Conservation (phyloP, 2,113 vertebrate species). For the Circaetus gallicus region DNA sequence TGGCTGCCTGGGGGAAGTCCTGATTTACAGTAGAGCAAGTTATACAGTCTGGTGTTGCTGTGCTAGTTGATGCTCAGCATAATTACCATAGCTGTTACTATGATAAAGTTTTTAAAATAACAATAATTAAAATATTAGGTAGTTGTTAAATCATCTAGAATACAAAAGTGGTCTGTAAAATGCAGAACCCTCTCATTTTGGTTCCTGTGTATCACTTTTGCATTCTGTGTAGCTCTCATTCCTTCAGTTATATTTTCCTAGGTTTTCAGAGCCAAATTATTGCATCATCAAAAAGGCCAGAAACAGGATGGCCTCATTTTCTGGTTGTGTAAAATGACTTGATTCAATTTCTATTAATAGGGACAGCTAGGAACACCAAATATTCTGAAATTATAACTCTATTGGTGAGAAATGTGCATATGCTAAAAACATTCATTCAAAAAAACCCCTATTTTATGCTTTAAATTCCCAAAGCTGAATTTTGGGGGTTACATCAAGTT, state of each 20-base stretch:
- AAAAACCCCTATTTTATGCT: neutral
- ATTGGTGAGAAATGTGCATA: neutral
- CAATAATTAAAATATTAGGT: neutral
- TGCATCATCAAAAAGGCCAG: neutral
- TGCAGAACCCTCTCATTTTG: neutral
- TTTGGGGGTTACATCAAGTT: neutral
- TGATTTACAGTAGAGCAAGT: neutral
- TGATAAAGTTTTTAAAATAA: neutral
- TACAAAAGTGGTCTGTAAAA: neutral
- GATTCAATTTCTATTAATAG: neutral
- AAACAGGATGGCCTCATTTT: neutral
- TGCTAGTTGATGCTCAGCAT: neutral
- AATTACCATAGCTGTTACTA: neutral
- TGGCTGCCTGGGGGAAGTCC: slow-evolving; percentile 8
- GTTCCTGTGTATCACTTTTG: neutral
- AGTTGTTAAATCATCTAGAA: neutral
- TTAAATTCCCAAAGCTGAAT: neutral
- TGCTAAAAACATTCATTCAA: neutral
- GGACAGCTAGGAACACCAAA: neutral
- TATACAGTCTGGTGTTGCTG: neutral
- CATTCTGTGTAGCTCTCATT: neutral
- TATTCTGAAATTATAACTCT: neutral
- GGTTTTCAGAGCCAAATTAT: neutral
- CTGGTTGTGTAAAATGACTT: neutral
- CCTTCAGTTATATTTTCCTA: slow-evolving; percentile 1